Base-by-base conservation (phyloP, 2,797 vertebrate species). In the Mustela erminea region DNA sequence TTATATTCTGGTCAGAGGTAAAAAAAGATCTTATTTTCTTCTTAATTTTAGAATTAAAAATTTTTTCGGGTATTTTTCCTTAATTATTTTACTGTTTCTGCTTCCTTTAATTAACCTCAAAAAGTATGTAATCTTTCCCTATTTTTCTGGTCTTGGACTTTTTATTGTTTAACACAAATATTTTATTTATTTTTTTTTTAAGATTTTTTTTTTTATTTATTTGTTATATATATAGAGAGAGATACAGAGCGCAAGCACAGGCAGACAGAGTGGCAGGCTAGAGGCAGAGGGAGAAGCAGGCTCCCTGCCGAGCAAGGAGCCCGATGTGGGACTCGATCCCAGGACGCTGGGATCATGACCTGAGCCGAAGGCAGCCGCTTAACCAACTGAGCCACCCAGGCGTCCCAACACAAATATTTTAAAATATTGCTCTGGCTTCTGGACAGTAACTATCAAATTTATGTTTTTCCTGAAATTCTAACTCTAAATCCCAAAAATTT, bases 401-500 rank as follows among this genome's bases (percentile, higher is more conserved):
- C n/a, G n/a, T n/a, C n/a, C n/a, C n/a, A 87, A 20, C 1, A 25
- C 0, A 1, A 1, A 2, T n/a, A 38, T 14, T 60, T 49, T 23
- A 72, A 85, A 32, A 49, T 80, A 32, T 20, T 95, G 6, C 2
- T 11, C 27, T 87, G 25, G 25, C 23, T 94, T 96, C 35, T 75
- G 77, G 41, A 7, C 7, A 88, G 27, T 72, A 54, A 13, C 8
- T 54, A 23, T 38, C 43, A 77, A 74, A 1, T 68, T 74, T n/a
- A 12, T 58, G 3, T 41, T 49, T 89, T 95, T 83, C 60, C 43
- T 96, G 25, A 96, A 77, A 78, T 93, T 62, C n/a, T 64, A 91
- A 97, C 17, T 10, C 4, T 70, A n/a, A 52, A 80, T 90, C 2
- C 23, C n/a, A 84, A 38, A 13, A 43, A 66, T 77, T 88, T 88